Base-by-base conservation (phyloP, 2,113 vertebrate species). In the Oreochromis niloticus region DNA sequence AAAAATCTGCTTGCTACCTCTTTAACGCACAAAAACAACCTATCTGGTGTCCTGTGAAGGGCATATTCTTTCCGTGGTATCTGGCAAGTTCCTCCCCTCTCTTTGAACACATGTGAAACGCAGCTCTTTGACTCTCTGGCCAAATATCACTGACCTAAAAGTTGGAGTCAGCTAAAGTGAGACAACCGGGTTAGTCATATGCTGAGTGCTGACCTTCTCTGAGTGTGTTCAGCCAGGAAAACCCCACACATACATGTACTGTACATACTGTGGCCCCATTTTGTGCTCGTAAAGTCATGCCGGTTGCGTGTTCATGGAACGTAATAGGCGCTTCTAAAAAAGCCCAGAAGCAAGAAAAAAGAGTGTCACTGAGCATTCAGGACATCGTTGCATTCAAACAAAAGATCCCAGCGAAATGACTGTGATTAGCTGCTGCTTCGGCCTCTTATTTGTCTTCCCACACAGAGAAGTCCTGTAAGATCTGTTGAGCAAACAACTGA, bases 81-180 rank as follows among this genome's bases (percentile, higher is more conserved):
- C 88, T 90, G 92, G 75, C 82, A 91, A 94, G 91, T 94, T 94
- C 91, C 90, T 90, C 71, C 52, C 59, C 88, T 86, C 90, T 92
- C 86, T 93, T 89, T 94, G 92, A 89, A 91, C 86, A 85, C 91
- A 86, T 86, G 86, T 91, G 93, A 93, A 91, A 94, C 88, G 89
- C 86, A 88, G 83, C 17, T 87, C 91, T 93, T 94, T 93, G 91
- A 94, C 86, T 92, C 85, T 32, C 75, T 22, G 27, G 73, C 86
- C 90, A 89, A 94, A 86, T 87, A 91, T 94, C 91, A 80, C 92
- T 88, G 92, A 94, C 79, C 86, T 41, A 82, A 78, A 88, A 92
- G 83, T 93, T 92, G 92, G 90, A 86, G 91, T 94, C 89, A 83
- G 88, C 90, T 86, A 56, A 87, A 83, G 80, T 56, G 83, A 84